Conservation (phyloP, 2,888 invertebrate genomes). For the Dryobotodes eremita region DNA sequence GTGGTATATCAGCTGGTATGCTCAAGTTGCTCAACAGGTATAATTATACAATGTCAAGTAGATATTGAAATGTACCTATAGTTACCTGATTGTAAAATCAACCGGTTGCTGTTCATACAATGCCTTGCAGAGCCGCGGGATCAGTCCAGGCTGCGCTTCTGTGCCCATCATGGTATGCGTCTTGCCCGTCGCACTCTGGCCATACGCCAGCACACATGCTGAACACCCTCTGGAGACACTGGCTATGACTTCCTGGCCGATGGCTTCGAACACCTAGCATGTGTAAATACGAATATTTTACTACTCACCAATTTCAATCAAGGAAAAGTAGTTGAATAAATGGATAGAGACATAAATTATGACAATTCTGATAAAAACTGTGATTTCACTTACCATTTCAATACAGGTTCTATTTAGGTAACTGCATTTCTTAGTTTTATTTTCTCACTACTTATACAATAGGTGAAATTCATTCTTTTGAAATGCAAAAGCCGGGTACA, state of each 20-base stretch:
- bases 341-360: background rate
- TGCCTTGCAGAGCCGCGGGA: conserved; percentile 84
- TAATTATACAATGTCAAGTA: background rate
- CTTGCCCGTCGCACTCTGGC: conserved; percentile 94
- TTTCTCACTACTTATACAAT: background rate
- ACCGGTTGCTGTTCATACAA: conserved; percentile 75
- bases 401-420: background rate
- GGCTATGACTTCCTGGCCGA: conserved; percentile 92
- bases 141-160: conserved; percentile 82
- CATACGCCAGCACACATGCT: conserved; percentile 94
- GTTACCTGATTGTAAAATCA: conserved; percentile 84
- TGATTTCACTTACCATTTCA: background rate
- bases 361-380: background rate
- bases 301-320: background rate
- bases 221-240: conserved; percentile 92
- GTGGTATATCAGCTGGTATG: background rate
- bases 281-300: background rate
- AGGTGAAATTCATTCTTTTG: background rate
- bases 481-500: background rate
- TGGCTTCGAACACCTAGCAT: conserved; percentile 91
- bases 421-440: background rate
- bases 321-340: background rate
- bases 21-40: background rate
- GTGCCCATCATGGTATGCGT: conserved; percentile 95
- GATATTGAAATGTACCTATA: background rate